phyloP scores from a whole-genome alignment of 2,888 invertebrate species.

The Spisula subtruncata region DNA sequence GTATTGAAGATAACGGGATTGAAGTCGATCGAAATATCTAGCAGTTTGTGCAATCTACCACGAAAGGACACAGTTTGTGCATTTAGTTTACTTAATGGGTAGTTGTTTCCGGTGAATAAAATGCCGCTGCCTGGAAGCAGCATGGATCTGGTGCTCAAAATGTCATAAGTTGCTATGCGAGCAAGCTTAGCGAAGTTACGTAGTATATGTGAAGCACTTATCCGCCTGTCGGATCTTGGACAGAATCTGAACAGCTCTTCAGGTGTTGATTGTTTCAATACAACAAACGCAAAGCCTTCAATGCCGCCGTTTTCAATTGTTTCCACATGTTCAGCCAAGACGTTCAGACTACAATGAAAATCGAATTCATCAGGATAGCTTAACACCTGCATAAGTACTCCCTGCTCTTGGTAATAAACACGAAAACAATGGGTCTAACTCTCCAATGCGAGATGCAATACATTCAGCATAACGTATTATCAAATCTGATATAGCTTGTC shows the following conservation, averaged over 20 bases:
- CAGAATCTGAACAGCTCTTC: constrained; percentile 38
- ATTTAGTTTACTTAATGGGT: constrained; percentile 41
- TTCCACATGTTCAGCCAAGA: constrained; percentile 33
- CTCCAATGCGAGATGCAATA: constrained; percentile 43
- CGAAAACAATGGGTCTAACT: constrained; percentile 50
- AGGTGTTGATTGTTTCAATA: constrained; percentile 27
- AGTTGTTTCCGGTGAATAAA: constrained; percentile 17
- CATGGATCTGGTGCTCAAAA: constrained; percentile 5
- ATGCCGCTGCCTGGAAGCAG: background rate
- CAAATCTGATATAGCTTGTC: constrained; percentile 28
- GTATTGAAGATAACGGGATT: constrained; percentile 55
- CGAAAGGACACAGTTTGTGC: constrained; percentile 45
- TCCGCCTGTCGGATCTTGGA: constrained; percentile 6
- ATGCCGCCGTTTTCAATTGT: constrained; percentile 28
- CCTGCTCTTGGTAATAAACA: constrained; percentile 53
- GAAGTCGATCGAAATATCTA: constrained; percentile 56
- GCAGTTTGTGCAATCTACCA: constrained; percentile 49
- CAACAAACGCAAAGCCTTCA: constrained; percentile 41
- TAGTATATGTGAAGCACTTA: constrained; percentile 23
- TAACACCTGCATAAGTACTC: constrained; percentile 53
- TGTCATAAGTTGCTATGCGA: constrained; percentile 44
- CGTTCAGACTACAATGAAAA: constrained; percentile 46
- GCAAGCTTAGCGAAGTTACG: constrained; percentile 37
- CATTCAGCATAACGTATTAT: constrained; percentile 20
- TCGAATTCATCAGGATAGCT: constrained; percentile 65